Evolutionary conservation across 2,888 invertebrate genomes (phyloP), one percentile per base, ranked within the genome.

Genomic region (Bugula neritina): DNA sequence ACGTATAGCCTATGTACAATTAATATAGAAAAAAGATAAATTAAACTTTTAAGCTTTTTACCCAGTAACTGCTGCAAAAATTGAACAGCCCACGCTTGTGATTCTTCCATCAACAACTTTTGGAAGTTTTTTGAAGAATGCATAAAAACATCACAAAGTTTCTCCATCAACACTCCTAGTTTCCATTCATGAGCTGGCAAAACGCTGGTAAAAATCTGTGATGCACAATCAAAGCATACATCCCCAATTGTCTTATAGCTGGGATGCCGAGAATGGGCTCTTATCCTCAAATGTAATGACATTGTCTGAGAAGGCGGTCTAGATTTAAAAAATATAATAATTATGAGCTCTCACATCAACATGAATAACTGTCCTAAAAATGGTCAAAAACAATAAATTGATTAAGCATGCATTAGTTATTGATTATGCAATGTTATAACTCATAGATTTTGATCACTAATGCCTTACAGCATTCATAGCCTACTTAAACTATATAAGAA

Each of bases 181-280:
- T 63, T 21, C 63, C 63, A 63, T 2, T 29, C 5, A 2, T 21
- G 63, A 31, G 63, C 13, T 2, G 3, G 17, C 27, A 10, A 31
- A 10, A 27, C 17, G 31, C 31, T 13, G 2, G 63, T 31, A 27
- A 63, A 31, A 31, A 63, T 27, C 5, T 31, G 13, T 13, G 63
- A 29, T 27, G 63, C 63, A 31, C 63, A 63, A 3, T 23, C 34
- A 34, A 63, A 63, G 63, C 63, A 63, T 13, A 63, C 27, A 13
- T 63, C 31, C 27, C 63, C 63, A 25, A 63, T 31, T 2, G 31
- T 63, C 31, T 63, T 63, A 31, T 31, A 63, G 5, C 5, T 5
- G 2, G 63, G 63, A 63, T 63, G 63, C 27, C 10, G 27, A 10
- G 31, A 63, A 31, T 63, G 63, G n/a, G 31, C 21, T 5, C 17